Base-by-base conservation (phyloP, 2,113 vertebrate species). In the Crotalus horridus region DNA sequence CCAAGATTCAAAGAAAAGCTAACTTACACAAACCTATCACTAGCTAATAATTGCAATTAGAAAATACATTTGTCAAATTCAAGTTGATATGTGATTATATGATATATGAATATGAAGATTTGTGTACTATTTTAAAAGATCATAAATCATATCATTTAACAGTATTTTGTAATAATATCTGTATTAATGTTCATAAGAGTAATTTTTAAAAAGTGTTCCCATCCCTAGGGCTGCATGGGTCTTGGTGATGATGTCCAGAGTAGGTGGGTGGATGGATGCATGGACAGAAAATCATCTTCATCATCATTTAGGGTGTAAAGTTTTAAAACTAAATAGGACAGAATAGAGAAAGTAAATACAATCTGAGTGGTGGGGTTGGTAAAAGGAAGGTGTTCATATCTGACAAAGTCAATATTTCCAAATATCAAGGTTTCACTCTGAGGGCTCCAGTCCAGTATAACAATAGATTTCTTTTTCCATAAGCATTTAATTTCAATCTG, bases 1-100 rank as follows among this genome's bases (percentile, higher is more conserved):
- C 95, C 95, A 95, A 93, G 96, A 85, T 95, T 96, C 95, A 94
- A 93, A 96, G 94, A 81, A 93, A 96, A 91, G 93, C 11, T 90
- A n/a, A 93, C 3, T 0, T 93, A 93, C 93, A 93, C 90, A 94
- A 93, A 92, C 39, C 95, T 96, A 95, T 96, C 96, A 95, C 96
- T 96, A 95, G 94, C 56, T 95, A 89, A 93, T 94, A 88, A 51
- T 56, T 93, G 96, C 94, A 91, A 95, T 95, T 61, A 64, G 24
- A 61, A 59, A 89, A 90, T 64, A n/a, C 26, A 29, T 64, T 51
- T 12, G 21, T 15, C 46, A 90, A 90, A 64, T 51, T 15, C 89
- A 69, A 61, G 29, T 46, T 61, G 7, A 33, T 39, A 13, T 29
- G 9, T 89, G 24, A 69, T n/a, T 90, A 43, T 43, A 43, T 81